Percentiles rank a stretch among this genome's conserved stretches.
phyloP scores from a whole-genome alignment of 2,888 invertebrate genomes.

The Oscheius sp. region DNA sequence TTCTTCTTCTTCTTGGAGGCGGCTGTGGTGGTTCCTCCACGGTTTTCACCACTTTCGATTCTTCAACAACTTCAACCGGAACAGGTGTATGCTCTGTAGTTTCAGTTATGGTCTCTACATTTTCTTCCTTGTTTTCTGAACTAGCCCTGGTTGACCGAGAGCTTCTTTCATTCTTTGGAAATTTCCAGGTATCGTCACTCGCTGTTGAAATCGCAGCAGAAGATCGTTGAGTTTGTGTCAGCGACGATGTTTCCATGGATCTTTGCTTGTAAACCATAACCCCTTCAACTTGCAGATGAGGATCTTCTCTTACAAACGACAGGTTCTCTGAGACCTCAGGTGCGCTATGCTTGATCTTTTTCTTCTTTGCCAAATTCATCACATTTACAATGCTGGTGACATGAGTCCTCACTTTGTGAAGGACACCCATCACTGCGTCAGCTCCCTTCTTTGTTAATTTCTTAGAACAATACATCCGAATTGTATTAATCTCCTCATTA shows the following conservation, averaged over 20 bases:
- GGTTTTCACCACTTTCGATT: background rate
- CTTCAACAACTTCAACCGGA: slow-evolving; percentile 13
- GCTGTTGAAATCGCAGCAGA: slow-evolving; percentile 28
- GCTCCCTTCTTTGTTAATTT: slow-evolving; percentile 62
- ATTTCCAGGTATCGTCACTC: slow-evolving; percentile 38
- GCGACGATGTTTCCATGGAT: slow-evolving; percentile 34
- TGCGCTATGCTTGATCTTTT: background rate
- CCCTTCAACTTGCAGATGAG: slow-evolving; percentile 24
- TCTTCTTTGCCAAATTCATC: slow-evolving; percentile 41
- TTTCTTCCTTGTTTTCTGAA: slow-evolving; percentile 1
- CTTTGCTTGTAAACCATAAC: slow-evolving; percentile 38
- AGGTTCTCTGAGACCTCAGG: background rate
- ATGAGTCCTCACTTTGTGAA: slow-evolving; percentile 57
- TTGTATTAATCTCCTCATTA: slow-evolving; percentile 67
- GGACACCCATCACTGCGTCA: slow-evolving; percentile 66
- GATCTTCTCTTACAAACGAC: slow-evolving; percentile 1
- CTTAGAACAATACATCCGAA: slow-evolving; percentile 62
- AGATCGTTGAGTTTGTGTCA: slow-evolving; percentile 13
- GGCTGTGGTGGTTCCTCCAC: slow-evolving; percentile 35
- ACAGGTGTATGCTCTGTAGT: background rate
- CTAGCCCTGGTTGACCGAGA: slow-evolving; percentile 6
- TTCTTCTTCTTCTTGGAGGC: slow-evolving; percentile 34
- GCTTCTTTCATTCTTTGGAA: slow-evolving; percentile 7
- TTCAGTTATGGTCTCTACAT: background rate
- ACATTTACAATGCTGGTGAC: slow-evolving; percentile 56